Evolutionary conservation across 2,888 invertebrate genomes (phyloP).

Genomic region (Orthonevra nobilis): DNA sequence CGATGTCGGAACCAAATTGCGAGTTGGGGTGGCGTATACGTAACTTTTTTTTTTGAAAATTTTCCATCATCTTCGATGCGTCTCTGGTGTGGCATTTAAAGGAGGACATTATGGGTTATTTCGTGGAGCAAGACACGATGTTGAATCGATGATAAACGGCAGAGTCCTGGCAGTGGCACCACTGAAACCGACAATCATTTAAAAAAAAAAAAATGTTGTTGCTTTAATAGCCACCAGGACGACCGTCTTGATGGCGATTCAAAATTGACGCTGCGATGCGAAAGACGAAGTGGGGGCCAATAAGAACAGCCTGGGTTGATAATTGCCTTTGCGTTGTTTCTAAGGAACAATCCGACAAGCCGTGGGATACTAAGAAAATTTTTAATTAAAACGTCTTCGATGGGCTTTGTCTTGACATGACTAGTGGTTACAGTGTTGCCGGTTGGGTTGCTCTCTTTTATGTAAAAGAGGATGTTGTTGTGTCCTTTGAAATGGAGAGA

Average conservation of each 20-base stretch:
- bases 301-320: conserved; percentile 5
- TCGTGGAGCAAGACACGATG: conserved; percentile 2
- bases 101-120: conserved; percentile 6
- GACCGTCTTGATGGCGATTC: background rate
- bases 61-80: conserved; percentile 13
- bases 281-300: background rate
- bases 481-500: too few relatives aligned
- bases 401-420: conserved; percentile 3
- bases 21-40: conserved; percentile 33
- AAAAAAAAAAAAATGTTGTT: conserved; percentile 29
- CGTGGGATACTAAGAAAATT: background rate
- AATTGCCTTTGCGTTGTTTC: conserved; percentile 34
- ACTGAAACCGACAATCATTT: conserved; percentile 21
- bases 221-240: conserved; percentile 20
- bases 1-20: too few relatives aligned
- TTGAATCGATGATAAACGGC: conserved; percentile 20
- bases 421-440: too few relatives aligned
- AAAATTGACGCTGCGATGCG: conserved; percentile 18
- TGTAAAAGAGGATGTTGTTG: too few relatives aligned
- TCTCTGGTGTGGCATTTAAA: background rate
- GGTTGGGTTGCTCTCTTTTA: too few relatives aligned
- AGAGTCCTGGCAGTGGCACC: conserved; percentile 26
- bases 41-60: conserved; percentile 6
- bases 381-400: conserved; percentile 21
- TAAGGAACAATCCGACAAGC: background rate